Evolutionary conservation across 2,113 vertebrate genomes (phyloP), one percentile per base, ranked within the genome.

Genomic region (Thinocorus orbignyianus): DNA sequence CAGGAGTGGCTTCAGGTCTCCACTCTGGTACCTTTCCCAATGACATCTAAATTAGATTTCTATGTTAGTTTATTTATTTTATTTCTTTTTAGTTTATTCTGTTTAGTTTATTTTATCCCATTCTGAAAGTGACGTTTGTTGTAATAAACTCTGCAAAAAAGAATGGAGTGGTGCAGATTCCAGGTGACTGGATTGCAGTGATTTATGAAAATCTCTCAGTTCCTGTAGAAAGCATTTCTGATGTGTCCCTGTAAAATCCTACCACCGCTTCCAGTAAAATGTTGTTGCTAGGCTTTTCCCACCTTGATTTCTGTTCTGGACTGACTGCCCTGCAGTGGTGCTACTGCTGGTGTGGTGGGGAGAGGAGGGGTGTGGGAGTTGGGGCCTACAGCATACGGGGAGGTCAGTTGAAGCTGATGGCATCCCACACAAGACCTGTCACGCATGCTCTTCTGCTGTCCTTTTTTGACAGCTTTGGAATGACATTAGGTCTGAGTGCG

Each of bases 391-490:
- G 28, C 18, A 6, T 1, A 2, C 10, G 44, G 80, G 54, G 65
- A 66, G 68, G 39, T 19, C 0, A 17, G 46, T 10, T 26, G 46
- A 10, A 83, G 71, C 76, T 1, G 18, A 41, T 54, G 7, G 9
- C 33, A 60, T 78, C 87, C 41, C 41, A 44, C 88, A 58, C 71
- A 33, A 48, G 69, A 20, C 7, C 6, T 3, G 66, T 57, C 95
- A 85, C 19, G 52, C 73, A 2, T 39, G 39, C 19, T 31, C 68
- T 31, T 81, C 57, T 90, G 60, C 88, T 92, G 81, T 74, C 51
- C 88, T 95, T 94, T 48, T 9, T 28, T 61, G 77, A 61, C 39
- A 37, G 72, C 65, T 97, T 55, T 91, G 91, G 65, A 76, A 48
- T 81, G 44, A 55, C 60, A 52, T 87, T 69, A 91, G 26, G 13